Percentiles rank a stretch among this genome's conserved stretches.
Conservation (phyloP, 2,888 invertebrate genomes). For the Terebella lapidaria region DNA sequence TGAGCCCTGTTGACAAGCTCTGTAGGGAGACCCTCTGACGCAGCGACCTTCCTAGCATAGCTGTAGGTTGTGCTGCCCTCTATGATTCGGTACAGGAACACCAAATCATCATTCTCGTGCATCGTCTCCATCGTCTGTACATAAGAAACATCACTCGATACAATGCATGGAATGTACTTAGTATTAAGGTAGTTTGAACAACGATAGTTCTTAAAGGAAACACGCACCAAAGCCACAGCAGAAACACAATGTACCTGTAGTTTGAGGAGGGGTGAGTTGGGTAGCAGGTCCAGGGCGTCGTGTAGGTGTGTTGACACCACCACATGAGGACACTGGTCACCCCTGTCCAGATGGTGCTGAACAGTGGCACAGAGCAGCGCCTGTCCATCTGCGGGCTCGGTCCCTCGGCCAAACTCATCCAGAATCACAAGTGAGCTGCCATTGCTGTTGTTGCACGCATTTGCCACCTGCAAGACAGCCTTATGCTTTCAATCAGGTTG, state of each 20-base stretch:
- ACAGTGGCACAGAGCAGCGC: conserved; percentile 68
- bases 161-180: not conserved
- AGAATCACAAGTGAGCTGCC: conserved; percentile 73
- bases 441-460: no score
- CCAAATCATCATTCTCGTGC: conserved; percentile 59
- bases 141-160: no score
- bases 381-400: conserved; percentile 66
- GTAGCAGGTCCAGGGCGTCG: conserved; percentile 60
- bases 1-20: conserved; percentile 59
- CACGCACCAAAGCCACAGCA: no score
- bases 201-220: no score
- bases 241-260: no score
- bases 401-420: conserved; percentile 88
- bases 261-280: conserved; percentile 57
- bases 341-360: conserved; percentile 63
- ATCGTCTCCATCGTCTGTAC: conserved; percentile 63
- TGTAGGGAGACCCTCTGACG: conserved; percentile 59
- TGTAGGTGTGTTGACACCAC: conserved; percentile 76
- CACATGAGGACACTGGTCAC: conserved; percentile 66
- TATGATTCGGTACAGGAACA: conserved; percentile 65
- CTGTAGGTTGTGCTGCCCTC: conserved; percentile 63
- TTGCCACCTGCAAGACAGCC: no score
- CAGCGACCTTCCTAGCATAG: conserved; percentile 66
- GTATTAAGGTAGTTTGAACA: no score
- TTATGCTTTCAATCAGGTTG: no score